These are phyloP conservation scores for Danaus plexippus DNA, from an alignment of 1,140 invertebrate species.

Conservation along the genomic window DNA sequence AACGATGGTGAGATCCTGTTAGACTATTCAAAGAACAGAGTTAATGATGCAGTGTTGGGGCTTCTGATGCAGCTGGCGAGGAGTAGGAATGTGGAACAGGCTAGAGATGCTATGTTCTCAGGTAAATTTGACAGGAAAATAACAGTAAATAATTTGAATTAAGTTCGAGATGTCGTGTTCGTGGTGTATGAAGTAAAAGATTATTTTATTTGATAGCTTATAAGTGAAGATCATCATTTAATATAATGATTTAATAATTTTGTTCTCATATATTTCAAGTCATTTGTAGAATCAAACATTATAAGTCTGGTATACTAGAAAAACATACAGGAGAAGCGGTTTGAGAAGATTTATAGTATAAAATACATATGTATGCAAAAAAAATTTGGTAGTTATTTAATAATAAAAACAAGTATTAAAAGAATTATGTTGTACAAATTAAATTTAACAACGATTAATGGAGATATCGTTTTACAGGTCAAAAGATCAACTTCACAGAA, in stretches of 20 bases:
- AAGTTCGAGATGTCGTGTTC: too few species aligned
- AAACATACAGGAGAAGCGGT: too few species aligned
- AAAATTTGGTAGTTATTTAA: background rate
- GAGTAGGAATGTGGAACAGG: slow-evolving; percentile 85
- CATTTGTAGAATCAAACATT: too few species aligned
- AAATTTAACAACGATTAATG: background rate
- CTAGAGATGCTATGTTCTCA: slow-evolving; percentile 93
- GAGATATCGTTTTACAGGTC: slow-evolving; percentile 70
- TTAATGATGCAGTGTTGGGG: slow-evolving; percentile 83
- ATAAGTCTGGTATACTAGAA: too few species aligned
- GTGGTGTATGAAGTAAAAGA: too few species aligned
- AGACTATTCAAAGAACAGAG: slow-evolving; percentile 97
- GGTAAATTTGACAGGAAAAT: slow-evolving; percentile 28
- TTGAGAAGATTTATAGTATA: too few species aligned
- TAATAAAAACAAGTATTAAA: background rate
- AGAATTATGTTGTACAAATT: background rate
- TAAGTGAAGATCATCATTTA: too few species aligned
- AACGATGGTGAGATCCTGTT: slow-evolving; percentile 89
- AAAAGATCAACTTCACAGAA: slow-evolving; percentile 99
- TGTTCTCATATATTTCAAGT: too few species aligned
- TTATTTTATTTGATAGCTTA: too few species aligned
- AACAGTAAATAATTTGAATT: too few species aligned
- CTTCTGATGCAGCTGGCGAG: slow-evolving; percentile 88
- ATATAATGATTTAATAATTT: too few species aligned
- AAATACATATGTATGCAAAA: too few species aligned